Conservation (phyloP, 1,140 invertebrate species). For the Oedothorax gibbosus region DNA sequence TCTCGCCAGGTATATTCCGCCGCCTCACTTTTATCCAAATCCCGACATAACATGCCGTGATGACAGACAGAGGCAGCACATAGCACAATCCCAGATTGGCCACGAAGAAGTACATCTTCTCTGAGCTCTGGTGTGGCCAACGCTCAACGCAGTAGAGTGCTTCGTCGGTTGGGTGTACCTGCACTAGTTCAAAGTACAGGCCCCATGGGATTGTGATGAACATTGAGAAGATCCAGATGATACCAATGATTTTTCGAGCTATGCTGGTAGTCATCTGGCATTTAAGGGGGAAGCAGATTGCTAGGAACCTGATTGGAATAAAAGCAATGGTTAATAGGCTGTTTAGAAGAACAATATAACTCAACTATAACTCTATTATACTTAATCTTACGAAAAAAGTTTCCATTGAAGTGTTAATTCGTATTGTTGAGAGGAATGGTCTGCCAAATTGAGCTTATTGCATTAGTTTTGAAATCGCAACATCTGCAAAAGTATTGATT, state of each 20-base stretch:
- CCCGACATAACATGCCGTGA: slow-evolving; percentile 90
- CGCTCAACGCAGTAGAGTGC: slow-evolving; percentile 80
- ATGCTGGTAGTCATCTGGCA: slow-evolving; percentile 89
- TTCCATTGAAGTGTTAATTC: too few relatives aligned
- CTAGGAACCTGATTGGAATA: slow-evolving; percentile 80
- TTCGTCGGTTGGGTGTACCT: slow-evolving; percentile 69
- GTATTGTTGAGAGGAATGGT: too few relatives aligned
- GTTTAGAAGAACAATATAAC: too few relatives aligned
- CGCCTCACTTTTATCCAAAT: slow-evolving; percentile 94
- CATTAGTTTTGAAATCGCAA: too few relatives aligned
- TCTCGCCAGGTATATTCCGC: slow-evolving; percentile 87
- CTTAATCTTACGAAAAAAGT: too few relatives aligned
- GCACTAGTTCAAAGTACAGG: slow-evolving; percentile 86
- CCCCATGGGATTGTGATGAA: slow-evolving; percentile 91
- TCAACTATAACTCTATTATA: too few relatives aligned
- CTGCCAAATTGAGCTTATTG: too few relatives aligned
- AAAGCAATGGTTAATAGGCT: too few relatives aligned
- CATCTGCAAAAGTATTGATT: too few relatives aligned
- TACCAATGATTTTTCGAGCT: slow-evolving; percentile 85
- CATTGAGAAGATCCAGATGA: slow-evolving; percentile 91
- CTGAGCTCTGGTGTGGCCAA: slow-evolving; percentile 86
- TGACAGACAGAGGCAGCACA: slow-evolving; percentile 90
- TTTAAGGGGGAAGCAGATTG: slow-evolving; percentile 94
- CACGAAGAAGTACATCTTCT: slow-evolving; percentile 86
- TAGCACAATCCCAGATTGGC: slow-evolving; percentile 92